A percentile compares a stretch with the other conserved stretches of the same genome.
phyloP scores from a whole-genome alignment of 2,113 vertebrate genomes.

The Sialia sialis region DNA sequence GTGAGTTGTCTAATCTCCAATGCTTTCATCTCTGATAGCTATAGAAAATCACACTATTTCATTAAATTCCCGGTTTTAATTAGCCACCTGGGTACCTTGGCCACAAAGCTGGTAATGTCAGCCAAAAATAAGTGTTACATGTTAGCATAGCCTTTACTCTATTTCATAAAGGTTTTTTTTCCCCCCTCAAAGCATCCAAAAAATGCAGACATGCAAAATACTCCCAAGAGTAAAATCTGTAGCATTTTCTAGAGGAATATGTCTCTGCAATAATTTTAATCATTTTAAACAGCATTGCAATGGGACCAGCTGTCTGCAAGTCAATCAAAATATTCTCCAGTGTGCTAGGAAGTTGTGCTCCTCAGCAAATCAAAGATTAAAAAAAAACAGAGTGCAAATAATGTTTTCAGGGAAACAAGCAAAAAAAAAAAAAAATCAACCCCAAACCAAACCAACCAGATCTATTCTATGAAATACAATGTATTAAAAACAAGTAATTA shows the following conservation, averaged over 20 bases:
- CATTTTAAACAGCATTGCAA: not conserved
- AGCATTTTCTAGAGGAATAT: constrained; percentile 28
- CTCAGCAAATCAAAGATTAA: not conserved
- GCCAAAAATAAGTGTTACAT: constrained; percentile 35
- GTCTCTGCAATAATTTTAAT: not conserved
- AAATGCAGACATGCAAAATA: constrained; percentile 38
- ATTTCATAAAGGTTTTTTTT: not conserved
- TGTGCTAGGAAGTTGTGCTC: not conserved
- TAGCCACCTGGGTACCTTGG: not conserved
- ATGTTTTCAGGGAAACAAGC: not conserved
- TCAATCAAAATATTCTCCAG: not conserved
- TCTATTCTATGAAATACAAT: not conserved
- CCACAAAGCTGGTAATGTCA: not conserved
- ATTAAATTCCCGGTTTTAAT: constrained; percentile 36
- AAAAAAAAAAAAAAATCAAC: not conserved
- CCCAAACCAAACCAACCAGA: not conserved
- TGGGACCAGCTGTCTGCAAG: not conserved
- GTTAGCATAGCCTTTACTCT: not conserved
- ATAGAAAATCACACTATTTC: not conserved
- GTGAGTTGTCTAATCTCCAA: not conserved
- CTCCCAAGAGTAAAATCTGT: constrained; percentile 21
- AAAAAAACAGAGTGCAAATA: not conserved
- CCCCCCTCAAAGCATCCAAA: not conserved
- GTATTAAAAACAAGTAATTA: not conserved
- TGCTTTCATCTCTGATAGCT: not conserved